Percentiles rank a stretch among this genome's conserved stretches.
phyloP scores from a whole-genome alignment of 2,888 invertebrate genomes.

The Melolontha melolontha region DNA sequence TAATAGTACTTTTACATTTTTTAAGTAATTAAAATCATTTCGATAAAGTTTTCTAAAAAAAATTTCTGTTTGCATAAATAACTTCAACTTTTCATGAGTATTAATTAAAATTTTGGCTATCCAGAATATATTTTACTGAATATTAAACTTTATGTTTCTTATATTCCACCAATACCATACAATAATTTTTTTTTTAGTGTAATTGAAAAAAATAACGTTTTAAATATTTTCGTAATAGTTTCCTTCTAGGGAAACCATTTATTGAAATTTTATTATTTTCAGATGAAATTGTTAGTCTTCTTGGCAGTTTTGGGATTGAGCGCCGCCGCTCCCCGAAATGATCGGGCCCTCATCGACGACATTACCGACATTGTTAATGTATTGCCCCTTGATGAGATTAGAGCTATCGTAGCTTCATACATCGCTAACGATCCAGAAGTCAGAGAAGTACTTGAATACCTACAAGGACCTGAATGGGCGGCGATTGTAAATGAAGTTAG shows the following conservation, averaged over 20 bases:
- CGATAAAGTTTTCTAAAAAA: no score
- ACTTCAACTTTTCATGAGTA: no score
- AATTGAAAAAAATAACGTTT: not conserved
- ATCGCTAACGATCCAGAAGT: slow-evolving; percentile 51
- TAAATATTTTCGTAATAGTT: no score
- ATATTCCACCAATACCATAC: no score
- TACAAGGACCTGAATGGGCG: slow-evolving; percentile 54
- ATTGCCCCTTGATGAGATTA: slow-evolving; percentile 52
- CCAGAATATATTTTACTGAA: no score
- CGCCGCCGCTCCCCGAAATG: slow-evolving; percentile 42
- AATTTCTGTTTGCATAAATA: no score
- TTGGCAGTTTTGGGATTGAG: slow-evolving; percentile 43
- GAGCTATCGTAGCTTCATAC: slow-evolving; percentile 50
- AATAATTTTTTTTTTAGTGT: not conserved
- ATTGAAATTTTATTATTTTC: not conserved
- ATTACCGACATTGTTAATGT: slow-evolving; percentile 50
- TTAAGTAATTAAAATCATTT: no score
- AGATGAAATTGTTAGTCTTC: slow-evolving; percentile 49
- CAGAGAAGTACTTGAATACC: slow-evolving; percentile 49
- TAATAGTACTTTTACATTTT: no score
- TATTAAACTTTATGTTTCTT: no score
- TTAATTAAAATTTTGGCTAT: no score
- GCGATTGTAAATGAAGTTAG: slow-evolving; percentile 47
- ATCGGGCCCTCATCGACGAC: slow-evolving; percentile 43
- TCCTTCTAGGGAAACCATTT: not conserved